Evolutionary conservation across 2,888 invertebrate species (phyloP), one percentile per base, ranked within the genome.

Genomic region (Agrotis puta): DNA sequence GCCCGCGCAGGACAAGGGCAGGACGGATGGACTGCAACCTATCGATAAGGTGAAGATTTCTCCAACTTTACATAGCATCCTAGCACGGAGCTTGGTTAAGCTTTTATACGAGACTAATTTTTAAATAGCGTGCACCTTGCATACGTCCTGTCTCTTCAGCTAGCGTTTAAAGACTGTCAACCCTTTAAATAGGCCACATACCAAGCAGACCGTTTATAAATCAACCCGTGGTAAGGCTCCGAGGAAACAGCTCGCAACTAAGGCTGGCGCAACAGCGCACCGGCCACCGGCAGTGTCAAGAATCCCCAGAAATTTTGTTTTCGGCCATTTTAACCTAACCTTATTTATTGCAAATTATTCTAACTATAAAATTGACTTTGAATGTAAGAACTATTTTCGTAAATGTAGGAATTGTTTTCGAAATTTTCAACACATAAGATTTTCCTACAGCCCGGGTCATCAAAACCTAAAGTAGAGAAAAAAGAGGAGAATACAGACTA

Each of bases 211-310:
- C 65, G 98, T 98, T 71, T 98, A 98, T 97, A 98, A 98, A 94
- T 98, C 98, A 0, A 98, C 98, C 79, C 98, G 98, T 97, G 98
- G 98, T 87, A 98, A 98, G 96, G 98, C 98, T 85, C 98, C 98
- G 70, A 97, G 98, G 88, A 98, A 98, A 94, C 98, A 98, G 94
- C 91, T 97, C 91, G 98, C 98, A 62, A 98, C 98, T 64, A 98
- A 98, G 95, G 98, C 98, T 14, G n/a, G 98, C 98, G 13, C 97
- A 98, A 98, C 93, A 82, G 82, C 63, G 79, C 98, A 27, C 98
- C 98, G 54, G 98, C 98, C 71, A 98, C 98, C 74, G 98, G 98
- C 84, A 98, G 98, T 82, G 98, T 98, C 0, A 98, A 98, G 92
- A 98, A 98, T 75, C 98, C 98, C 97, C 71, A 74, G 27, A 27